These are phyloP conservation scores for Urocynchramus pylzowi DNA, from an alignment of 2,113 vertebrate species.

Conservation along the genomic window DNA sequence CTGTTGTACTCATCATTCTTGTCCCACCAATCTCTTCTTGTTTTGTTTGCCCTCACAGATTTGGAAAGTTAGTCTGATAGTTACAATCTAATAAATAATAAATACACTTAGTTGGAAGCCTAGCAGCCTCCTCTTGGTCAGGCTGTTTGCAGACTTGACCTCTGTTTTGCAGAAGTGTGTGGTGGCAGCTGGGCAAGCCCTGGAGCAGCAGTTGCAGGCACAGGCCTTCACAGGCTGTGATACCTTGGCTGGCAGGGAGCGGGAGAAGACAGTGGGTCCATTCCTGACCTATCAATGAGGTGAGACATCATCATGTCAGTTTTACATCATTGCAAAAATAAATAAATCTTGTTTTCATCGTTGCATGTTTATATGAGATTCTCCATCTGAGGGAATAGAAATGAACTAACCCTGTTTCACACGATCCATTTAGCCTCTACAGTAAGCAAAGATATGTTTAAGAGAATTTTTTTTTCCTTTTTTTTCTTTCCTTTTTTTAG, in stretches of 20 bases:
- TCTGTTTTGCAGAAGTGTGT: neutral
- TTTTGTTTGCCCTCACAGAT: neutral
- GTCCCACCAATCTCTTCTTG: neutral
- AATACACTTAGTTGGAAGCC: neutral
- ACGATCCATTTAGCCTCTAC: neutral
- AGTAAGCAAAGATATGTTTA: neutral
- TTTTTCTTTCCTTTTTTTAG: neutral
- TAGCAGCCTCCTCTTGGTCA: neutral
- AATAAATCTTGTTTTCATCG: neutral
- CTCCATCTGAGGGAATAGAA: neutral
- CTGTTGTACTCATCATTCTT: neutral
- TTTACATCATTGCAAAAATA: neutral
- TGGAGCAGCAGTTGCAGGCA: neutral
- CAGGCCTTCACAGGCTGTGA: neutral
- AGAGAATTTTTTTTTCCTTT: neutral
- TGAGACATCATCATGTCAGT: fast-evolving
- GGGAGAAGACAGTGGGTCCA: neutral
- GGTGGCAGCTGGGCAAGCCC: neutral
- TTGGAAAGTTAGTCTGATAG: neutral
- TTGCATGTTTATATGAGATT: fast-evolving
- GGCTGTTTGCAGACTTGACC: neutral
- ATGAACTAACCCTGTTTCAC: neutral
- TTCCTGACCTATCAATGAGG: neutral
- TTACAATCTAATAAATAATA: neutral
- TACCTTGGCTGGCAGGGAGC: neutral